phyloP scores from a whole-genome alignment of 2,888 invertebrate genomes.

The Stenodema calcarata region DNA sequence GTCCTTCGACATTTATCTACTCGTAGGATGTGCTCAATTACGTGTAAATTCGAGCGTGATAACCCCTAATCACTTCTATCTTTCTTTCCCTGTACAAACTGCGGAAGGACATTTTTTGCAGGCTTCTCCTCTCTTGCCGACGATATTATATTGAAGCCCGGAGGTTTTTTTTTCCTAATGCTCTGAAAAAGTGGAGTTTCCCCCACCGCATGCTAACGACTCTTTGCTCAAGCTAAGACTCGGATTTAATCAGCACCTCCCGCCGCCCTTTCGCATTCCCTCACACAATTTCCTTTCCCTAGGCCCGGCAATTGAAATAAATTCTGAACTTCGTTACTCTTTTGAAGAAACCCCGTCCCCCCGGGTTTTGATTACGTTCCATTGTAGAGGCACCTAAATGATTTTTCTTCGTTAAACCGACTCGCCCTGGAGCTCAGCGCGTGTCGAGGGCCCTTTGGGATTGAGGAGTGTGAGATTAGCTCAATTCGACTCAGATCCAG shows the following conservation, averaged over 20 bases:
- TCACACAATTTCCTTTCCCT: background rate
- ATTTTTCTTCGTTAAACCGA: background rate
- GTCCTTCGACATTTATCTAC: too few relatives aligned
- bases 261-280: background rate
- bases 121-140: background rate
- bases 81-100: too few relatives aligned
- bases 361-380: background rate
- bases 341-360: background rate
- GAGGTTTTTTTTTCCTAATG: background rate
- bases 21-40: too few relatives aligned
- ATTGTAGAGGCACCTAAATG: background rate
- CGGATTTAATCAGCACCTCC: background rate
- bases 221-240: background rate
- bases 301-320: background rate
- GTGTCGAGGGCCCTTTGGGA: too few relatives aligned
- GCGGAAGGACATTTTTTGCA: background rate
- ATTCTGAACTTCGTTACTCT: background rate
- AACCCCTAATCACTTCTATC: too few relatives aligned
- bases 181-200: background rate
- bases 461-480: too few relatives aligned
- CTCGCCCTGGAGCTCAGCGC: background rate
- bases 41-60: too few relatives aligned
- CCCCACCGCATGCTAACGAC: constrained; percentile 3
- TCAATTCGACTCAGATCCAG: too few relatives aligned
- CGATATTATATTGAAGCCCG: background rate